These are phyloP conservation scores for Thyatira batis DNA, from an alignment of 2,888 invertebrate genomes.

Conservation along the genomic window DNA sequence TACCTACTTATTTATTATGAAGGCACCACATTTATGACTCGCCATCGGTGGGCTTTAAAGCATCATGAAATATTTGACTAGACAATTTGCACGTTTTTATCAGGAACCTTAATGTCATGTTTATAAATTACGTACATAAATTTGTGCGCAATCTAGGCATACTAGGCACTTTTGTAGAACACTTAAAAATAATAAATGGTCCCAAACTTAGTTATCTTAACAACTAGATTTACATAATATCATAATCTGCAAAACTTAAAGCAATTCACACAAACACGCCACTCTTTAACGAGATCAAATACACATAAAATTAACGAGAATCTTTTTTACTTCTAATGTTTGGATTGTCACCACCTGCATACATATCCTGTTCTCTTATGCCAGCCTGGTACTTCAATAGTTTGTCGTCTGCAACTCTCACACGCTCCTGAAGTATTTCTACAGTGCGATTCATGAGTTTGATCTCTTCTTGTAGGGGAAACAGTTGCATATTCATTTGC, in stretches of 20 bases:
- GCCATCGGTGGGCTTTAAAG: conserved; percentile 20
- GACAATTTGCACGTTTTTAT: conserved; percentile 31
- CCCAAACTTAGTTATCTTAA: conserved; percentile 24
- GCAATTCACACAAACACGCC: background rate
- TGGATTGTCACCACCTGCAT: conserved; percentile 65
- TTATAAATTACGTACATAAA: conserved; percentile 27
- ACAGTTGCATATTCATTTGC: conserved; percentile 84
- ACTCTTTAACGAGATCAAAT: background rate
- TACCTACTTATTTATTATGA: conserved; percentile 41
- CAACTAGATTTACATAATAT: conserved; percentile 9
- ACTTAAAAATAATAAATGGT: conserved; percentile 39
- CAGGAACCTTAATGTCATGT: conserved; percentile 21
- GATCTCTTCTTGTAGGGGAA: conserved; percentile 82
- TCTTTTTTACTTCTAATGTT: conserved; percentile 41
- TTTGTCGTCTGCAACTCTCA: conserved; percentile 63
- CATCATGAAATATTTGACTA: conserved; percentile 52
- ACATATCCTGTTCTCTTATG: conserved; percentile 44
- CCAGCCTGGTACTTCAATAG: conserved; percentile 56
- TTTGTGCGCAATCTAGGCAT: background rate
- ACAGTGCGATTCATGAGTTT: conserved; percentile 83
- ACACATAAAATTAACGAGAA: conserved; percentile 28
- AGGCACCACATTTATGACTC: conserved; percentile 45
- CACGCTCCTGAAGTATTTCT: conserved; percentile 69
- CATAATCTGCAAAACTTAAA: background rate
- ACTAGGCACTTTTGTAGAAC: conserved; percentile 43